Evolutionary conservation across 1,140 invertebrate species (phyloP).

Genomic region (Leptopilina clavipes): DNA sequence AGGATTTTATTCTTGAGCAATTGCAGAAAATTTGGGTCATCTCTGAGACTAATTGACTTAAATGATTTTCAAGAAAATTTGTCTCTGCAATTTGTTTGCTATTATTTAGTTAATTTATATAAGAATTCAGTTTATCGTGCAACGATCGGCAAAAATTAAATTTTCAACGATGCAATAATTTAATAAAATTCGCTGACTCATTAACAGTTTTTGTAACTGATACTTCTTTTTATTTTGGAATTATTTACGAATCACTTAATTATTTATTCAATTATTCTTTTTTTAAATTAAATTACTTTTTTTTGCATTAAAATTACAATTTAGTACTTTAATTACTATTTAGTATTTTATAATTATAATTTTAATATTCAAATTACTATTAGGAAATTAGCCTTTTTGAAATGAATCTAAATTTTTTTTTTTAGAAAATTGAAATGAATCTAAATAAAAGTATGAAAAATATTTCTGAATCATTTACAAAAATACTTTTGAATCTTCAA

Average conservation of each 20-base stretch:
- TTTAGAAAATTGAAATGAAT: too few species aligned
- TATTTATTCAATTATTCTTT: not conserved
- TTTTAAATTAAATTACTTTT: too few species aligned
- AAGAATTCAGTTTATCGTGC: too few species aligned
- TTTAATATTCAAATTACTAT: too few species aligned
- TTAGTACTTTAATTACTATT: too few species aligned
- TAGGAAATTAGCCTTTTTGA: not conserved
- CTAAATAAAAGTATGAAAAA: too few species aligned
- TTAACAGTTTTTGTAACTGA: not conserved
- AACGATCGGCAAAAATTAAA: not conserved
- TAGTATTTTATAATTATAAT: too few species aligned
- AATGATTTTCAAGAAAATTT: not conserved
- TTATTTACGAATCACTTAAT: not conserved
- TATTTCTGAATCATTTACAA: conserved; percentile 1
- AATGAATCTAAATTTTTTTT: too few species aligned
- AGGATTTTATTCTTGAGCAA: not conserved
- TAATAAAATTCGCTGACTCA: conserved; percentile 8
- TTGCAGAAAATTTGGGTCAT: conserved; percentile 7
- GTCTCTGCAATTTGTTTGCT: too few species aligned
- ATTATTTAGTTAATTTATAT: not conserved
- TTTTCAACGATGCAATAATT: not conserved
- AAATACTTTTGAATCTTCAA: not conserved
- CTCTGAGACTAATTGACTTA: conserved; percentile 1
- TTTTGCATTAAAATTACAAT: too few species aligned
- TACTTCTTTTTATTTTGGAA: not conserved